Evolutionary conservation across 2,797 vertebrate genomes (phyloP).

Genomic region (Lagodon rhomboides): DNA sequence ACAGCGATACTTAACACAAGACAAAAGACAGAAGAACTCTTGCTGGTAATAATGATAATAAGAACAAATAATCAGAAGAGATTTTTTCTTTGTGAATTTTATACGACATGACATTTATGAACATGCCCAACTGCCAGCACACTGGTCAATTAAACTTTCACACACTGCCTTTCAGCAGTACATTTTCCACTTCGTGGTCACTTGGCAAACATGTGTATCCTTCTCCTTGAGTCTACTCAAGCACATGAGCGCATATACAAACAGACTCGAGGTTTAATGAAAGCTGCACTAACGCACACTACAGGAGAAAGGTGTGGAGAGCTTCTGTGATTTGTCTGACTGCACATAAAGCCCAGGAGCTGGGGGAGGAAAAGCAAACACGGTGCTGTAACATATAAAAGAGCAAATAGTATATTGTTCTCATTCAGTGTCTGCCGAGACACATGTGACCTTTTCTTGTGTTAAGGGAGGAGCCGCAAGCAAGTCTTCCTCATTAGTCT

Average conservation of each 20-base stretch:
- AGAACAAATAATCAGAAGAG: constrained; percentile 19
- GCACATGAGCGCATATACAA: constrained; percentile 22
- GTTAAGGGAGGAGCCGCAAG: constrained; percentile 79
- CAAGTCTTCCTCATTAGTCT: constrained; percentile 73
- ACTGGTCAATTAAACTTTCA: constrained; percentile 44
- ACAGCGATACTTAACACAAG: constrained; percentile 49
- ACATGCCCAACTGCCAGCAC: constrained; percentile 2
- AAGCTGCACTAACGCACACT: constrained; percentile 38
- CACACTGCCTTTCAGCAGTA: constrained; percentile 13
- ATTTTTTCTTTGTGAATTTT: constrained; percentile 44
- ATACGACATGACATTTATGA: constrained; percentile 38
- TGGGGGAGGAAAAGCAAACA: constrained; percentile 33
- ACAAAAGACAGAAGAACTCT: constrained; percentile 52
- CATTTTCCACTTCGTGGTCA: constrained; percentile 15
- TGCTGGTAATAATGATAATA: constrained; percentile 42
- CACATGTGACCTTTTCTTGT: constrained; percentile 81
- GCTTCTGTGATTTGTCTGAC: constrained; percentile 10
- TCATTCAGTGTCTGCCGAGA: constrained; percentile 77
- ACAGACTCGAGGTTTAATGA: constrained; percentile 46
- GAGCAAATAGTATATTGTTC: constrained; percentile 62
- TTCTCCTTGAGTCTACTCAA: constrained; percentile 26
- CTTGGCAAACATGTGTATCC: constrained; percentile 13
- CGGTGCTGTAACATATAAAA: constrained; percentile 50
- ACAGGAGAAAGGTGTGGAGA: constrained; percentile 18
- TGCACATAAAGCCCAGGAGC: constrained; percentile 10